Evolutionary conservation across 2,888 invertebrate species (phyloP), one percentile per base, ranked within the genome.

Genomic region (Xylota sylvarum): DNA sequence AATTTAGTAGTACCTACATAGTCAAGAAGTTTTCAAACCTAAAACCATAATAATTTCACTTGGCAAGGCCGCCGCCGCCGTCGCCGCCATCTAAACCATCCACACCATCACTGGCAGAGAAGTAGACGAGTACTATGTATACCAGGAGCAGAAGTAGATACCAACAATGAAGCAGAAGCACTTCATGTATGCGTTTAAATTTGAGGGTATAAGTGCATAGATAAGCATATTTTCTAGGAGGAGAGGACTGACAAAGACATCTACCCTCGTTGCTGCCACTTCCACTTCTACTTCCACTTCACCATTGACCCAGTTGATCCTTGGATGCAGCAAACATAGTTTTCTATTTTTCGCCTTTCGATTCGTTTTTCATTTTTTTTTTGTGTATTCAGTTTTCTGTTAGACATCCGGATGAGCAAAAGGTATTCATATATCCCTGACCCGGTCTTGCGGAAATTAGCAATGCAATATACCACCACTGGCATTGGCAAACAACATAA

Each of bases 361-460:
- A 35, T 65, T 46, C 23, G 23, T 23, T 23, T 23, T 43, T 43
- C 17, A 37, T 77, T n/a, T n/a, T 27, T 43, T 43, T 27, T 48
- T 77, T 69, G n/a, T n/a, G n/a, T n/a, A n/a, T n/a, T n/a, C n/a
- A n/a, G n/a, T 23, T 35, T 12, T 48, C 5, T 17, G 14, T 64
- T 14, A 52, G 10, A 56, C 35, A 4, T 60, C 48, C 27, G 46
- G 19, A 77, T 62, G 81, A 55, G 40, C 46, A 19, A 67, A 56
- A 79, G 72, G 78, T 84, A 79, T 84, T 58, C 77, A 17, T 23
- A 67, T 78, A 79, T 55, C 60, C 67, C 65, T 79, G 79, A 73
- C 79, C 83, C 52, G 58, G 78, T 46, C 60, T 73, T 9, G 67
- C 46, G 83, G 83, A 79, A 73, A 84, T 84, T 79, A 84, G 78